These are phyloP conservation scores for Lasioglossum lativentre DNA, from an alignment of 2,888 invertebrate species.

Conservation along the genomic window DNA sequence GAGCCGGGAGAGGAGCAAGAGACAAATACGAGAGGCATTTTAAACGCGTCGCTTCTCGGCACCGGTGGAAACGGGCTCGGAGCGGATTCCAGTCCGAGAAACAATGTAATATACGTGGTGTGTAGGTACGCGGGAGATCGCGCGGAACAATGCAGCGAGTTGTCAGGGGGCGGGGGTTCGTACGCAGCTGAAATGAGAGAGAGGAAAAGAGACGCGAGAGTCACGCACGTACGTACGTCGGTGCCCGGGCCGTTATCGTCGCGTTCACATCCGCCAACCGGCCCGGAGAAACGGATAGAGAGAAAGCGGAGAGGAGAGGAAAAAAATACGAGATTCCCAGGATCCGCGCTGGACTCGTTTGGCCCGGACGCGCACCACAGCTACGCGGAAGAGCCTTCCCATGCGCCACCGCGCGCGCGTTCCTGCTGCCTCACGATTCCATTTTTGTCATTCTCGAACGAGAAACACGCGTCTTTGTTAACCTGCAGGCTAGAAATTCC, in stretches of 20 bases:
- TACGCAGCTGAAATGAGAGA: slow-evolving; percentile 9
- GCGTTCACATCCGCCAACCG: slow-evolving; percentile 80
- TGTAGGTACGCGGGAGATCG: slow-evolving; percentile 75
- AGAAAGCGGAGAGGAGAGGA: slow-evolving; percentile 70
- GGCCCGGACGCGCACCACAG: slow-evolving; percentile 46
- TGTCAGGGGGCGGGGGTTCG: slow-evolving; percentile 44
- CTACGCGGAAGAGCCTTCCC: slow-evolving; percentile 70
- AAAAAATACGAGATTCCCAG: slow-evolving; percentile 82
- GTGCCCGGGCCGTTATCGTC: slow-evolving; percentile 77
- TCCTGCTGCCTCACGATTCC: neutral
- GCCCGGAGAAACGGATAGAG: slow-evolving; percentile 71
- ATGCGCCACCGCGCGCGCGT: neutral
- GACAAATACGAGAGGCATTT: slow-evolving; percentile 43
- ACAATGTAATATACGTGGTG: slow-evolving; percentile 79
- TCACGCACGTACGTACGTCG: slow-evolving; percentile 75
- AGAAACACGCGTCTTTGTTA: neutral
- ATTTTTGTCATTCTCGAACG: neutral
- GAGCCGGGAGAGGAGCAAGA: neutral
- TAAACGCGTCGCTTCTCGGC: neutral
- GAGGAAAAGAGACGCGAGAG: slow-evolving; percentile 63
- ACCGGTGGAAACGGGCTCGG: neutral
- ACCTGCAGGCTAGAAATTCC: neutral
- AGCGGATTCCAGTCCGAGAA: slow-evolving; percentile 76
- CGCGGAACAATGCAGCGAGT: slow-evolving; percentile 75
- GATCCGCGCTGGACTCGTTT: slow-evolving; percentile 75